Evolutionary conservation across 2,888 invertebrate species (phyloP), one percentile per base, ranked within the genome.

Genomic region (Busseola fusca): DNA sequence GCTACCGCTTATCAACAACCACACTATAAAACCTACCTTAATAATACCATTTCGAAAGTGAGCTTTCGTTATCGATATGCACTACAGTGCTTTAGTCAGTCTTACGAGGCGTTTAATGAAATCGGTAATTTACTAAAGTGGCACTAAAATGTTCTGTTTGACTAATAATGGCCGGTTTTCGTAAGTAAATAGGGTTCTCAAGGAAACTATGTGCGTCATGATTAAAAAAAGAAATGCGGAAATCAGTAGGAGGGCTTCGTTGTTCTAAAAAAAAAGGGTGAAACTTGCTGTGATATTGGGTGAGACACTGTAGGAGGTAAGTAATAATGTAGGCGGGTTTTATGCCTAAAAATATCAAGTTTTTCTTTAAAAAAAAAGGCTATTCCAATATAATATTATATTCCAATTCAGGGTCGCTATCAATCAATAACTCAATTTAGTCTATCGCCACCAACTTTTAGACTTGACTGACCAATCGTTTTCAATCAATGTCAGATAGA

Each of bases 91-190:
- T 90, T 87, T 83, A 89, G 81, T 84, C 79, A 85, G 86, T 87
- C 87, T 88, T 89, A 90, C 86, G 88, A 87, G 81, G 83, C 85
- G 84, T 91, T 91, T 94, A 94, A 94, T 94, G 93, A 94, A 94
- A 93, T 93, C 89, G 89, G 91, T 93, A 92, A 94, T 94, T 94
- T 93, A 87, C 84, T 89, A 89, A 92, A 94, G 93, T 93, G 93
- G 90, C 87, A 82, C 86, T 90, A 90, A 87, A 91, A 87, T 84
- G 74, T 78, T 37, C 64, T 76, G 86, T 83, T 86, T 87, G 86
- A 88, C 90, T 91, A 90, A 91, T 88, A 89, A 86, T 87, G 81
- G 85, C 40, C 74, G 48, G 45, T 75, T 73, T 77, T 69, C 76
- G 74, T 71, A 74, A 70, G 64, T 78, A 82, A 81, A 66, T 65